Evolutionary conservation across 92 coral and sea anemone genomes (phyloP).

Genomic region (Epizoanthus ramosus): DNA sequence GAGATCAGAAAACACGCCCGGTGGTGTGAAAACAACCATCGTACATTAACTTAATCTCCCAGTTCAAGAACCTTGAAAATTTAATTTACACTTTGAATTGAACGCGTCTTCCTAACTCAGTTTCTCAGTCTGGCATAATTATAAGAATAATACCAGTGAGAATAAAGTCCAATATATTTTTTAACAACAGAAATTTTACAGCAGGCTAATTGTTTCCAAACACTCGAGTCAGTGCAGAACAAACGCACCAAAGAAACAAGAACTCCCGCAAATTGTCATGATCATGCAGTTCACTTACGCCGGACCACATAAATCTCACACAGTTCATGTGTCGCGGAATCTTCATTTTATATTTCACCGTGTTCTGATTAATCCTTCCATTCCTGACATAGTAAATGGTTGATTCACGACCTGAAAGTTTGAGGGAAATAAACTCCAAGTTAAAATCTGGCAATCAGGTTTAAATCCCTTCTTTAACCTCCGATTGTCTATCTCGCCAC

Average conservation of each 20-base stretch:
- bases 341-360: constrained; percentile 73
- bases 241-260: too few relatives aligned
- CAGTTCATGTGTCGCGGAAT: constrained; percentile 79
- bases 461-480: constrained; percentile 11
- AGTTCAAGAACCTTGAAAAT: neutral
- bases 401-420: constrained; percentile 70
- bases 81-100: neutral
- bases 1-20: neutral
- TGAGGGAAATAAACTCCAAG: constrained; percentile 2
- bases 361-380: constrained; percentile 72
- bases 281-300: too few relatives aligned
- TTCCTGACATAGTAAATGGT: constrained; percentile 77
- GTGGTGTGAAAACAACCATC: constrained; percentile 11
- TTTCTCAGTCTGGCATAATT: neutral
- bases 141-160: neutral
- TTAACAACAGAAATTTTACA: neutral
- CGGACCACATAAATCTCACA: constrained; percentile 80
- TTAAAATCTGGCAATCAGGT: neutral
- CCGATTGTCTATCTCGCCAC: neutral
- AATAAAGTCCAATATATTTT: neutral
- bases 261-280: too few relatives aligned
- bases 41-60: constrained; percentile 5
- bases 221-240: too few relatives aligned
- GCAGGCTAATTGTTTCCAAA: neutral
- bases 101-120: neutral